Conservation (phyloP, 1,140 invertebrate genomes). For the Pentalonia nigronervosa region DNA sequence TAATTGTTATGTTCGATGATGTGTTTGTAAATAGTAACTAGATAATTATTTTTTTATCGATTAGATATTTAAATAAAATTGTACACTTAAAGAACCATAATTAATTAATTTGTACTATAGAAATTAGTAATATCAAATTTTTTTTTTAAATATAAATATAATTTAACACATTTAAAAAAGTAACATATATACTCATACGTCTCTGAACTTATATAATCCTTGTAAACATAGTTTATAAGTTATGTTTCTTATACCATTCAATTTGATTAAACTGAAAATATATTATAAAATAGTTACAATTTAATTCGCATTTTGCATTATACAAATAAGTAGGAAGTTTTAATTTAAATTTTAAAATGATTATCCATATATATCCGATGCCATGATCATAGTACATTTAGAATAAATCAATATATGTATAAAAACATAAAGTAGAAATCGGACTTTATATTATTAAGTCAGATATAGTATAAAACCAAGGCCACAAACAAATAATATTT, state of each 20-base stretch:
- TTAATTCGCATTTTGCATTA: neutral
- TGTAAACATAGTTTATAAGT: neutral
- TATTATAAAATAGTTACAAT: neutral
- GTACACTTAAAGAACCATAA: neutral
- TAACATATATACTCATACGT: too few relatives aligned
- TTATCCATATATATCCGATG: neutral
- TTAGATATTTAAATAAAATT: neutral
- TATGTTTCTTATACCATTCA: neutral
- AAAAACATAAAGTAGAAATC: neutral
- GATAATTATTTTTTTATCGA: neutral
- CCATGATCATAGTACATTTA: neutral
- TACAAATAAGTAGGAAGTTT: neutral
- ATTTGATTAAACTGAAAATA: neutral
- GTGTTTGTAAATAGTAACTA: neutral
- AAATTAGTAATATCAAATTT: neutral
- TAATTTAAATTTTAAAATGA: neutral
- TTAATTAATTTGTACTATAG: neutral
- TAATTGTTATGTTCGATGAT: neutral
- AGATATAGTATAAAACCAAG: neutral
- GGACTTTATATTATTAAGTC: constrained; percentile 17
- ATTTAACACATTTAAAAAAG: neutral
- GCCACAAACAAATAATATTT: neutral
- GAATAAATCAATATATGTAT: neutral
- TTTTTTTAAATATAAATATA: neutral
- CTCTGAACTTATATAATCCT: neutral